phyloP scores from a whole-genome alignment of 2,113 vertebrate genomes.

The Xiphophorus maculatus region DNA sequence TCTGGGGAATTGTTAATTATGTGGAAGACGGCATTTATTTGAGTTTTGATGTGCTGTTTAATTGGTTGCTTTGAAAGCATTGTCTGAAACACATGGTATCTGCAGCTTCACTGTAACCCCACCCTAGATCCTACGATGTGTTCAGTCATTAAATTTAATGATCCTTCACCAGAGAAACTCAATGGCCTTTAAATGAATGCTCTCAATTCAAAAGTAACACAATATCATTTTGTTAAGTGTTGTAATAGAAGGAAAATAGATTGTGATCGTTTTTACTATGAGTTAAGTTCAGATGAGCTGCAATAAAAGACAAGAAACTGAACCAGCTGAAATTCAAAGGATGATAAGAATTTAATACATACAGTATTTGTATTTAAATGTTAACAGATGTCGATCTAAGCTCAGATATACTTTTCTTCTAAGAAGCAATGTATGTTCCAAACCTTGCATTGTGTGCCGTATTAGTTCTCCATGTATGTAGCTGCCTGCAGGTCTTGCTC shows the following conservation, averaged over 20 bases:
- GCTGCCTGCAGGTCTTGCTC: background rate
- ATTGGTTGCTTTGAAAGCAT: conserved; percentile 4
- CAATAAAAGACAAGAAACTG: conserved; percentile 16
- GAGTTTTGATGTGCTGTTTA: conserved; percentile 41
- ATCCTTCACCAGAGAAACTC: conserved; percentile 22
- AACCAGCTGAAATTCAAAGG: background rate
- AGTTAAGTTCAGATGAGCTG: conserved; percentile 9
- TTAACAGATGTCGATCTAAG: no score
- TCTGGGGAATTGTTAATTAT: conserved; percentile 63
- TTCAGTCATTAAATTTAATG: conserved; percentile 34
- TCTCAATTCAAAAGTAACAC: conserved; percentile 24
- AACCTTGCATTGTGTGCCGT: background rate
- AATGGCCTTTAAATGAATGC: conserved; percentile 3
- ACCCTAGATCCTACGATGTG: conserved; percentile 3
- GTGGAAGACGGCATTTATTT: conserved; percentile 34
- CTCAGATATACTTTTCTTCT: no score
- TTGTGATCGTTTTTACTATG: conserved; percentile 32
- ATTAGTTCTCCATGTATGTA: background rate
- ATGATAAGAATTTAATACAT: background rate
- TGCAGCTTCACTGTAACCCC: conserved; percentile 5
- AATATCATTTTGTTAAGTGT: conserved; percentile 6
- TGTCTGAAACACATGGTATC: conserved; percentile 26
- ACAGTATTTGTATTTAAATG: background rate
- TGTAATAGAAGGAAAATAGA: conserved; percentile 22
- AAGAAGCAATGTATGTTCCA: background rate